Percentiles rank a stretch among this genome's conserved stretches.
Conservation (phyloP, 1,140 invertebrate species). For the Eumaeus atala region DNA sequence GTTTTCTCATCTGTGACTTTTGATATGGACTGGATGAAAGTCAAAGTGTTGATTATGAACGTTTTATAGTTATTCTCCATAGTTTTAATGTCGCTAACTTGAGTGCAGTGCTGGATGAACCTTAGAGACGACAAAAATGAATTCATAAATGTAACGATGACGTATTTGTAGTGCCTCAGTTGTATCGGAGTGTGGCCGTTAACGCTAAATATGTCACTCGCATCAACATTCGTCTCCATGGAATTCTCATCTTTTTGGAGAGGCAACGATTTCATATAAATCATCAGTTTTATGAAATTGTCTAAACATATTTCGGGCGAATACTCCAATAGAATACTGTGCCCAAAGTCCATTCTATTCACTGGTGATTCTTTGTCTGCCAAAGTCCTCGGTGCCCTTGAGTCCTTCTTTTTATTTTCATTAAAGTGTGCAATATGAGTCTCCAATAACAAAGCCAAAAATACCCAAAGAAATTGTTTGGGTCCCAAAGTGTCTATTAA, state of each 20-base stretch:
- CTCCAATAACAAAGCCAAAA: conserved; percentile 82
- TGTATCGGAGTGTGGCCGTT: conserved; percentile 80
- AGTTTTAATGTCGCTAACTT: conserved; percentile 59
- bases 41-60: conserved; percentile 80
- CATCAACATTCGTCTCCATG: conserved; percentile 47
- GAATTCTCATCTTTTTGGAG: conserved; percentile 74
- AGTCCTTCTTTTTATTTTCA: conserved; percentile 55
- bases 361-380: conserved; percentile 59
- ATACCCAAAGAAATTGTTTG: conserved; percentile 84
- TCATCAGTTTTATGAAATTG: conserved; percentile 79
- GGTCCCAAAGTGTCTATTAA: conserved; percentile 83
- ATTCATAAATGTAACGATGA: conserved; percentile 81
- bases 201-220: conserved; percentile 80
- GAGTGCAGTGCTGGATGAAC: conserved; percentile 80
- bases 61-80: conserved; percentile 79
- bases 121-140: conserved; percentile 78
- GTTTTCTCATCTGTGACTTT: conserved; percentile 77
- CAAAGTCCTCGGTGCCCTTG: conserved; percentile 40
- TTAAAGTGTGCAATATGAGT: conserved; percentile 76
- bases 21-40: conserved; percentile 79
- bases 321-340: conserved; percentile 80
- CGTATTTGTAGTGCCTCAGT: conserved; percentile 87
- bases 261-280: conserved; percentile 80
- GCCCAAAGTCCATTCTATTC: conserved; percentile 82
- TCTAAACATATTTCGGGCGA: conserved; percentile 76